phyloP scores from a whole-genome alignment of 2,113 vertebrate species.

The Scatophagus argus region DNA sequence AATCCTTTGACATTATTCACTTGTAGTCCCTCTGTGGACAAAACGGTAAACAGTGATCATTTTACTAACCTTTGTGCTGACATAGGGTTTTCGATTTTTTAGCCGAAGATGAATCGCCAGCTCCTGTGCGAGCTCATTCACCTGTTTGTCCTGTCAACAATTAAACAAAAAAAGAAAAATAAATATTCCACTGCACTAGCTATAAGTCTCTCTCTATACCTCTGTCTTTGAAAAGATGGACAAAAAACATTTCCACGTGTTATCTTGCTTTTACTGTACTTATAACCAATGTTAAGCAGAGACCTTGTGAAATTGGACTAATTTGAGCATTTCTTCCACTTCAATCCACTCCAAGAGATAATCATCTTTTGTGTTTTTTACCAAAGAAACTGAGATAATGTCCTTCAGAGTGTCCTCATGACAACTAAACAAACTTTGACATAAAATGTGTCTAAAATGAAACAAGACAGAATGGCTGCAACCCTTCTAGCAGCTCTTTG shows the following conservation, averaged over 20 bases:
- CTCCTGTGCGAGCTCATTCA: slow-evolving; percentile 92
- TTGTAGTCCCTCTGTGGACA: too few species aligned
- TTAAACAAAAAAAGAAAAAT: neutral
- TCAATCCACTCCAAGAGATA: neutral
- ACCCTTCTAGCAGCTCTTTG: too few species aligned
- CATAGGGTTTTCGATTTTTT: slow-evolving; percentile 90
- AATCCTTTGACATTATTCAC: neutral
- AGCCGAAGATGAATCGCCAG: slow-evolving; percentile 90
- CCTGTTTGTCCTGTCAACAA: slow-evolving; percentile 88
- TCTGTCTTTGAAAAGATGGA: neutral
- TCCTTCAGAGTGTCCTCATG: too few species aligned
- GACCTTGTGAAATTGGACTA: neutral
- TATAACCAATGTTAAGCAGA: neutral
- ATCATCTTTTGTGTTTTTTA: neutral
- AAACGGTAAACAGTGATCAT: too few species aligned
- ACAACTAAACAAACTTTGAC: too few species aligned
- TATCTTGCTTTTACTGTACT: neutral
- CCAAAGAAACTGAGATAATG: too few species aligned
- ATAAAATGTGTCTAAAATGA: too few species aligned
- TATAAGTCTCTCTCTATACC: neutral
- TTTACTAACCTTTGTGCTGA: slow-evolving; percentile 86
- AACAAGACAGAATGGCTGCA: too few species aligned
- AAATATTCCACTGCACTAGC: neutral
- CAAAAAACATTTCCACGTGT: neutral
- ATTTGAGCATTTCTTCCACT: neutral